Percentiles rank a stretch among this genome's conserved stretches.
phyloP scores from a whole-genome alignment of 35 echinoderm and acorn worm genomes.

The Strongylocentrotus purpuratus region DNA sequence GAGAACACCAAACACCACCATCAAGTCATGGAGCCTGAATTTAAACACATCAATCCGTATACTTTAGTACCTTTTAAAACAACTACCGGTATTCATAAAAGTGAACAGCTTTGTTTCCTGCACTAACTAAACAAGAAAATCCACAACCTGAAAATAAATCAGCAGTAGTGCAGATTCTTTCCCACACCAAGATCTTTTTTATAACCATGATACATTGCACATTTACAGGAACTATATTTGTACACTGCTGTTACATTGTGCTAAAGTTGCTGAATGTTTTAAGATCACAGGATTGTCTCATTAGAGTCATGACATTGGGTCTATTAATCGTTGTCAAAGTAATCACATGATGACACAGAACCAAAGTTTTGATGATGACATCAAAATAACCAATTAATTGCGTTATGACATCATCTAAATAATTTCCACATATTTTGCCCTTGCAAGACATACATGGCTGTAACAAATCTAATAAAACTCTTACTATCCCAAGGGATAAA shows the following conservation, averaged over 20 bases:
- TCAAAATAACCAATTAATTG: not conserved
- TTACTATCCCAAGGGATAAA: not conserved
- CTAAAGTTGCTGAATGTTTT: too few species aligned
- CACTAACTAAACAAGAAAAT: not conserved
- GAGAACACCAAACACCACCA: too few species aligned
- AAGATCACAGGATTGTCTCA: not conserved
- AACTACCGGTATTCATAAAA: not conserved
- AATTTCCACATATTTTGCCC: not conserved
- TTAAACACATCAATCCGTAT: not conserved
- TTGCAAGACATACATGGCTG: not conserved
- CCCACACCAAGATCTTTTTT: too few species aligned
- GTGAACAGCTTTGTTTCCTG: not conserved
- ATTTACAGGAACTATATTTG: not conserved
- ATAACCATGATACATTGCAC: not conserved
- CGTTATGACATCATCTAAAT: not conserved
- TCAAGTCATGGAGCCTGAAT: too few species aligned
- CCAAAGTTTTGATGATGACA: too few species aligned
- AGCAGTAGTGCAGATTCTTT: too few species aligned
- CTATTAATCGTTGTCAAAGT: too few species aligned
- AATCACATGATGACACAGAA: too few species aligned
- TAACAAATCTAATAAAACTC: not conserved
- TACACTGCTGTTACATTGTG: not conserved
- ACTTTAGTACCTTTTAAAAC: not conserved
- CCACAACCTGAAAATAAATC: too few species aligned
- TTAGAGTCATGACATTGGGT: not conserved